Evolutionary conservation across 2,113 vertebrate genomes (phyloP), one percentile per base, ranked within the genome.

Genomic region (Climacteris rufus): DNA sequence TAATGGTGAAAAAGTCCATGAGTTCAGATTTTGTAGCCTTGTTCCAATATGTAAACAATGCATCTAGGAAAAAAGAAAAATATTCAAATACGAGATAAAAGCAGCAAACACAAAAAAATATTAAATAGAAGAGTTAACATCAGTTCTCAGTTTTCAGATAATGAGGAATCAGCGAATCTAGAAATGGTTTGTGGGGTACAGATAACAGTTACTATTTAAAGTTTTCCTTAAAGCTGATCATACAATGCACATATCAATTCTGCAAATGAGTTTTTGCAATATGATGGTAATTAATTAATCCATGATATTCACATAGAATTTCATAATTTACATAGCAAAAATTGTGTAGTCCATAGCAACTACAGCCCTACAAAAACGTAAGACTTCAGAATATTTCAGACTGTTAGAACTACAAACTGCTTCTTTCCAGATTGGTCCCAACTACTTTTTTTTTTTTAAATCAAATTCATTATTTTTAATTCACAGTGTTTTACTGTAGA

Each of bases 1-100:
- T 97, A 88, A 99, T 98, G 1, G 98, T 99, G 97, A 99, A 99
- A 97, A 99, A 99, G 93, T 99, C 99, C 99, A 99, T 99, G 40
- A 99, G 97, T 81, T 99, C 99, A 72, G 99, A 97, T 69, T 99
- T 97, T 24, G 99, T 98, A 87, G 99, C 98, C 96, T 99, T 99
- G 97, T 99, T 99, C 99, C 99, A 99, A 85, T 99, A 99, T 0
- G 99, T 99, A 97, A 99, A 99, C 92, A 99, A 96, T 7, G 99
- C 99, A 65, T 99, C 99, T 99, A 95, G 45, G 47, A 96, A 98
- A 93, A 93, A 83, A 9, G 31, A 94, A 90, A 61, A 80, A 60
- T 35, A 61, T 90, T 78, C 74, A 78, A 94, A 78, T 50, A 24
- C 21, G 31, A 50, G 44, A 59, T 24, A 89, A 76, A 76, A 37